Base-by-base conservation (phyloP, 2,888 invertebrate species). In the Melikaiella ostensackeni region DNA sequence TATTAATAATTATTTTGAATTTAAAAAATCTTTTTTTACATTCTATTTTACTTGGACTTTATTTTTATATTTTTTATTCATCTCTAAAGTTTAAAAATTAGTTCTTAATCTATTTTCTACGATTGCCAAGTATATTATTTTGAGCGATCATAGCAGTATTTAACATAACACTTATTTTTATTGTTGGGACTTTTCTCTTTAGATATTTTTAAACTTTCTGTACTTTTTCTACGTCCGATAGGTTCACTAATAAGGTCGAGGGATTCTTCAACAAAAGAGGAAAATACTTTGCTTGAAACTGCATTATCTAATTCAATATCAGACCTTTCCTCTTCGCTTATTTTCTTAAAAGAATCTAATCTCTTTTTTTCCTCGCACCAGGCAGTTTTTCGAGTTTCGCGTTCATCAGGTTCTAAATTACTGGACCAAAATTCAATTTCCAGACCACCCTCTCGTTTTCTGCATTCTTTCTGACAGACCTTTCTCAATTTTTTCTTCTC, bases 221-320 rank as follows among this genome's bases (percentile, higher is more conserved):
- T 46, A 16, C 19, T 55, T 70, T 70, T 55, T 6, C 27, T 46
- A n/a, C 70, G 21, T 19, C 50, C 50, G 4, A 70, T 50, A 30
- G 70, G 70, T 27, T 70, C 70, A 19, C 50, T 70, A 2, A 70
- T 70, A n/a, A 55, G 70, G 7, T 70, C 50, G 1, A 70, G 50
- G 9, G 70, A 70, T 70, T 70, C 70, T n/a, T 70, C 70, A 13
- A 70, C 50, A 55, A 70, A n/a, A 30, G 70, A 70, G 1, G 70
- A 70, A 50, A 19, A 70, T 1, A n/a, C 19, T 70, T 70, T 70
- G 13, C 8, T 70, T 13, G 70, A 55, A 50, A 70, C 4, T 30
- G 19, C 27, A 46, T 30, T 50, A 11, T 70, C 30, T 50, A 27
- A 42, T 27, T 50, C 30, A n/a, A 6, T 50, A 11, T n/a, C 50